Evolutionary conservation across 1,140 invertebrate species (phyloP).

Genomic region (Drosophila albomicans): DNA sequence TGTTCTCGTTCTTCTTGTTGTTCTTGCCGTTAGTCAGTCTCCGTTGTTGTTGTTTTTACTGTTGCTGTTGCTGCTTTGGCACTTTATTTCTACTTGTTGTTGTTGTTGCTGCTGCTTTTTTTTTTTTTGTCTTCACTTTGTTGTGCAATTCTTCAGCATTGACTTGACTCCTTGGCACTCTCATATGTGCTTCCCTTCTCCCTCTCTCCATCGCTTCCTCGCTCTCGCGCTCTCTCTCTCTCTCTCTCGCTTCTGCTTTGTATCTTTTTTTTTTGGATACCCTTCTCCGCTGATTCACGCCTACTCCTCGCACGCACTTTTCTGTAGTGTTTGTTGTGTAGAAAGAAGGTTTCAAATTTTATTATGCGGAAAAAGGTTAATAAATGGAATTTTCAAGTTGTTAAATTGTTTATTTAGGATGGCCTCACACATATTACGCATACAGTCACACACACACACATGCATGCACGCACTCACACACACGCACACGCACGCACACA

Average conservation of each 20-base stretch:
- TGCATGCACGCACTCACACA: conserved; percentile 5
- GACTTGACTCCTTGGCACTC: neutral
- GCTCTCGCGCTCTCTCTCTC: conserved; percentile 6
- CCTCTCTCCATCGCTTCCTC: conserved; percentile 1
- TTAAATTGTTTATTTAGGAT: conserved; percentile 72
- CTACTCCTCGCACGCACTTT: neutral
- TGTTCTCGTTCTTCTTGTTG: neutral
- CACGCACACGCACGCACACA: conserved; percentile 6
- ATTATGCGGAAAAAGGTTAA: conserved; percentile 70
- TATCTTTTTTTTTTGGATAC: too few relatives aligned
- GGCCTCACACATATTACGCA: conserved; percentile 29
- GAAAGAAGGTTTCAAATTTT: conserved; percentile 61
- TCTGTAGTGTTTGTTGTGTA: conserved; percentile 16
- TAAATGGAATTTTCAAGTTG: conserved; percentile 71
- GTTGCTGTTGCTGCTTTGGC: conserved; percentile 23
- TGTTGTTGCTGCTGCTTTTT: conserved; percentile 27
- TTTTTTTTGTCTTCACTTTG: conserved; percentile 14
- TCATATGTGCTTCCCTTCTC: neutral
- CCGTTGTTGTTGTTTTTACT: conserved; percentile 1
- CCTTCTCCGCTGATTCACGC: too few relatives aligned
- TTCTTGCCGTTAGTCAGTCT: neutral
- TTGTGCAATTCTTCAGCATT: conserved; percentile 35
- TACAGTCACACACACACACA: conserved; percentile 15
- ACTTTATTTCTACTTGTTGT: conserved; percentile 7
- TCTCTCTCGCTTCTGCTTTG: neutral